Percentiles rank a stretch among this genome's conserved stretches.
These are phyloP conservation scores for Panzeria rudis DNA, from an alignment of 2,888 invertebrate genomes.

Conservation along the genomic window DNA sequence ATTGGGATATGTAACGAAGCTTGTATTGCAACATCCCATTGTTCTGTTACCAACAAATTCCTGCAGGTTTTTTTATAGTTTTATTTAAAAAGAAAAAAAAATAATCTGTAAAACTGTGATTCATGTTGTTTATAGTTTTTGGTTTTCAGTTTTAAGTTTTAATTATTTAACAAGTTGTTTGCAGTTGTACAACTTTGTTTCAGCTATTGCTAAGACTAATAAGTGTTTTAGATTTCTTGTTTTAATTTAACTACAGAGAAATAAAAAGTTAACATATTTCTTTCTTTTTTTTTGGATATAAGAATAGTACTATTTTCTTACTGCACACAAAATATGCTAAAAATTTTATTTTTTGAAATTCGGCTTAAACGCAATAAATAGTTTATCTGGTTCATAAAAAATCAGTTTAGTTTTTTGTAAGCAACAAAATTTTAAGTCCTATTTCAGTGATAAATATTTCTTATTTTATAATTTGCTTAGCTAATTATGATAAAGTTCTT, in stretches of 20 bases:
- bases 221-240: not conserved
- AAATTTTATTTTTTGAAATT: no score
- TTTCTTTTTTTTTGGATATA: not conserved
- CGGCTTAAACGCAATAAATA: no score
- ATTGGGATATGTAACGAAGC: slow-evolving; percentile 27
- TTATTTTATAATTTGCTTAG: no score
- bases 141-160: slow-evolving; percentile 25
- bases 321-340: no score
- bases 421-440: no score
- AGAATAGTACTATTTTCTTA: not conserved
- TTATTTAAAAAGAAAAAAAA: not conserved
- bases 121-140: slow-evolving; percentile 27
- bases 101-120: slow-evolving; percentile 7
- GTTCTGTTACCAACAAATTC: slow-evolving; percentile 3
- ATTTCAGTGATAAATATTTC: no score
- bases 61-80: slow-evolving; percentile 22
- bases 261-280: not conserved
- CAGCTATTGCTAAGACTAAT: slow-evolving; percentile 9
- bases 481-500: no score
- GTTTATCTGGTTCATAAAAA: no score
- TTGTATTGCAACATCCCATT: slow-evolving; percentile 28
- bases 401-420: no score
- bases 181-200: slow-evolving; percentile 36
- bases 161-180: slow-evolving; percentile 39
- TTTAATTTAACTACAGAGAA: not conserved